Conservation (phyloP, 2,113 vertebrate species). For the Hyperopisus bebe region DNA sequence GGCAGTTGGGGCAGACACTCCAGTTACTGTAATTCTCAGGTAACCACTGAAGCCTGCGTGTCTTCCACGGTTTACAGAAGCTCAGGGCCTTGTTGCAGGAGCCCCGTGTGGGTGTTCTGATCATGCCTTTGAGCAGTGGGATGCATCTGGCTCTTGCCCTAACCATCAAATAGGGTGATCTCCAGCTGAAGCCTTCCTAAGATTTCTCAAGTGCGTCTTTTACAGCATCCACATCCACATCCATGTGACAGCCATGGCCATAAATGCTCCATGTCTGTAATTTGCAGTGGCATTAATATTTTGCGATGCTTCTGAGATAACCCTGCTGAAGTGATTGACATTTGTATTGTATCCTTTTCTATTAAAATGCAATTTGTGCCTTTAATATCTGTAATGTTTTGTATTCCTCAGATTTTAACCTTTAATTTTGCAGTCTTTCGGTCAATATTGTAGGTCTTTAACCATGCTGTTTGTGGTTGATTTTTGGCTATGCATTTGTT, state of each 20-base stretch:
- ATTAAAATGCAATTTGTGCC: slow-evolving; percentile 14
- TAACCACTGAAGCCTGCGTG: background rate
- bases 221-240: background rate
- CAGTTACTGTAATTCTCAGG: background rate
- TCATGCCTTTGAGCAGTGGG: background rate
- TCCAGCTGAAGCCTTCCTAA: background rate
- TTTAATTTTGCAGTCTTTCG: background rate
- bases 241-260: background rate
- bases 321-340: background rate
- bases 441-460: background rate
- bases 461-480: slow-evolving; percentile 8
- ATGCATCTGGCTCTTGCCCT: background rate
- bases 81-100: background rate
- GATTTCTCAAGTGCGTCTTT: background rate
- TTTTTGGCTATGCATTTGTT: background rate
- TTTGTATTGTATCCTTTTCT: slow-evolving; percentile 8
- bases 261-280: background rate
- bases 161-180: background rate
- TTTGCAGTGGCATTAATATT: slow-evolving; percentile 3
- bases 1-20: background rate
- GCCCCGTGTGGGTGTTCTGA: background rate
- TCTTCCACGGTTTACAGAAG: background rate
- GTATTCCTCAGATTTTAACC: background rate
- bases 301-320: background rate
- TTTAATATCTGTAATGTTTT: slow-evolving; percentile 4